A percentile compares a stretch with the other conserved stretches of the same genome.
phyloP scores from a whole-genome alignment of 2,888 invertebrate species.

The Epinotia demarniana region DNA sequence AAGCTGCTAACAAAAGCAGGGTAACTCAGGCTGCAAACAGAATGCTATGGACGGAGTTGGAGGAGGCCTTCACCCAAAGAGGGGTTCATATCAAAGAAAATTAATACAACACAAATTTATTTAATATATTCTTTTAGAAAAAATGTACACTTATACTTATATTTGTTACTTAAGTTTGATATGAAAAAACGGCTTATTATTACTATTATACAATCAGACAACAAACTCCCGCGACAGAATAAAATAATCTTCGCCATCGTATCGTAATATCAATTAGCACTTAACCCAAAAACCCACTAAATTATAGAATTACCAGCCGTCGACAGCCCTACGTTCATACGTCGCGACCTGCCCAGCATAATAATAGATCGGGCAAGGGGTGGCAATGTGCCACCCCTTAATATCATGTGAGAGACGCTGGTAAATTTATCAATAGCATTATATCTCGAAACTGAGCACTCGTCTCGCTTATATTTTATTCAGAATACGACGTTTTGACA shows the following conservation, averaged over 20 bases:
- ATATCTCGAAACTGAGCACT: constrained; percentile 70
- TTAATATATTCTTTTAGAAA: no score
- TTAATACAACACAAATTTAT: no score
- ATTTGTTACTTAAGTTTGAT: no score
- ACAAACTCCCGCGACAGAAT: not conserved
- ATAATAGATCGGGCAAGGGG: constrained; percentile 77
- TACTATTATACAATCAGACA: no score
- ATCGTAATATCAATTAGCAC: not conserved
- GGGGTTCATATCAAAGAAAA: no score
- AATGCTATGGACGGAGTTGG: no score
- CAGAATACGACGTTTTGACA: constrained; percentile 69
- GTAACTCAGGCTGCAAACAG: no score
- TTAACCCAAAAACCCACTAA: not conserved
- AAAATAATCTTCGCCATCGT: not conserved
- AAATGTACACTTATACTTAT: no score
- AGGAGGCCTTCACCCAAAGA: no score
- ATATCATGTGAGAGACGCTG: constrained; percentile 78
- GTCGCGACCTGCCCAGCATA: constrained; percentile 80
- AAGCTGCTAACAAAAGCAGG: no score
- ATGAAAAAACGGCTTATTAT: no score
- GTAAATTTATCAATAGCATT: constrained; percentile 83
- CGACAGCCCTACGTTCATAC: constrained; percentile 71
- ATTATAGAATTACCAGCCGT: constrained; percentile 1
- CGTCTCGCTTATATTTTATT: constrained; percentile 76
- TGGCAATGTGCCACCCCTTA: constrained; percentile 74